Conservation (phyloP, 1,140 invertebrate genomes). For the Bombus pascuorum region DNA sequence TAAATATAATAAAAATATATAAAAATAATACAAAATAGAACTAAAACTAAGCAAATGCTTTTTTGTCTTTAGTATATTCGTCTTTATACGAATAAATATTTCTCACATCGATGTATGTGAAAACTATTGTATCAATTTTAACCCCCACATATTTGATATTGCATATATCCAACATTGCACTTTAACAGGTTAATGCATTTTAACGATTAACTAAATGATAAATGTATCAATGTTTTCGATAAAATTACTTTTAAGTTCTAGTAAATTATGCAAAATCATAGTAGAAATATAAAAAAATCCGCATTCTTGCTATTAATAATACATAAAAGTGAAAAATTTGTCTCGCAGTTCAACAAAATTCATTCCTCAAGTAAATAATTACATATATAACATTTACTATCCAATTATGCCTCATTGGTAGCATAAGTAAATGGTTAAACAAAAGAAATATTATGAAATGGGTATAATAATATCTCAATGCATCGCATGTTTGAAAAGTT, state of each 20-base stretch:
- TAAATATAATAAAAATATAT: no score
- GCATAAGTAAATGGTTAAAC: not conserved
- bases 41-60: no score
- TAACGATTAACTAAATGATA: not conserved
- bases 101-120: not conserved
- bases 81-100: not conserved
- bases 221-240: not conserved
- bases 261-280: not conserved
- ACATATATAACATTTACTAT: conserved; percentile 8
- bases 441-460: not conserved
- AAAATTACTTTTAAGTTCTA: not conserved
- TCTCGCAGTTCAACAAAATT: not conserved
- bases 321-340: not conserved
- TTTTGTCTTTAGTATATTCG: no score
- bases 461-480: not conserved
- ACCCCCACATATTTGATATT: no score
- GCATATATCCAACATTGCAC: not conserved
- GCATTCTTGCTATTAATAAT: not conserved
- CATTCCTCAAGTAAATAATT: no score
- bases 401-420: not conserved
- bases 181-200: not conserved
- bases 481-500: not conserved
- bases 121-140: not conserved
- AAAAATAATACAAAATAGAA: no score
- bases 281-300: no score